These are phyloP conservation scores for Orussus abietinus DNA, from an alignment of 1,140 invertebrate species.

Conservation along the genomic window DNA sequence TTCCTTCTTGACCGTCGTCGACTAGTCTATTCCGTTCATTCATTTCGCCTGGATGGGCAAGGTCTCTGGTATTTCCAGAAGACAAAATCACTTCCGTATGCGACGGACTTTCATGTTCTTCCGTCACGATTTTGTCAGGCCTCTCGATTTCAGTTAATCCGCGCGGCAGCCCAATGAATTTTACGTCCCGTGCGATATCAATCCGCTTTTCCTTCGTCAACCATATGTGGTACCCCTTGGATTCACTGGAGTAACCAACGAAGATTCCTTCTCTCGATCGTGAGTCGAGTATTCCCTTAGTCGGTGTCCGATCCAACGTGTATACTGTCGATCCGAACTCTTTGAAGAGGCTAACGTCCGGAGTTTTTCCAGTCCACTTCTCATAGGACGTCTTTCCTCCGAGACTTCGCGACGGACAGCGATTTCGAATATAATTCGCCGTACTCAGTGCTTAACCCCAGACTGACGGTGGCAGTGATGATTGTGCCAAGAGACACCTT, in stretches of 20 bases:
- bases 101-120: slow-evolving; percentile 1
- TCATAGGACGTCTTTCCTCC: slow-evolving; percentile 17
- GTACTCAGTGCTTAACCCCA: slow-evolving; percentile 22
- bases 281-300: slow-evolving; percentile 22
- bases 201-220: slow-evolving; percentile 21
- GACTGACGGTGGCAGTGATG: slow-evolving; percentile 12
- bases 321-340: slow-evolving; percentile 24
- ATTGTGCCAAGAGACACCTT: slow-evolving; percentile 18
- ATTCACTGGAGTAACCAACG: slow-evolving; percentile 27
- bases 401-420: slow-evolving; percentile 15
- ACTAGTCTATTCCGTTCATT: too few species aligned
- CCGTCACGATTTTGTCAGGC: slow-evolving; percentile 10
- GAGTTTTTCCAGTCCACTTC: slow-evolving; percentile 15
- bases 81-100: slow-evolving; percentile 5
- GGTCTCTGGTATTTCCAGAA: too few species aligned
- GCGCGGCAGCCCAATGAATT: slow-evolving; percentile 28
- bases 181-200: too few species aligned
- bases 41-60: too few species aligned
- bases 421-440: slow-evolving; percentile 19
- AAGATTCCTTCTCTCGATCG: slow-evolving; percentile 28
- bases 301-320: slow-evolving; percentile 20
- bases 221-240: slow-evolving; percentile 27
- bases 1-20: background rate
- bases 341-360: slow-evolving; percentile 14
- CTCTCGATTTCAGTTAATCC: too few species aligned